These are phyloP conservation scores for Progne subis DNA, from an alignment of 2,113 vertebrate species.

Conservation along the genomic window DNA sequence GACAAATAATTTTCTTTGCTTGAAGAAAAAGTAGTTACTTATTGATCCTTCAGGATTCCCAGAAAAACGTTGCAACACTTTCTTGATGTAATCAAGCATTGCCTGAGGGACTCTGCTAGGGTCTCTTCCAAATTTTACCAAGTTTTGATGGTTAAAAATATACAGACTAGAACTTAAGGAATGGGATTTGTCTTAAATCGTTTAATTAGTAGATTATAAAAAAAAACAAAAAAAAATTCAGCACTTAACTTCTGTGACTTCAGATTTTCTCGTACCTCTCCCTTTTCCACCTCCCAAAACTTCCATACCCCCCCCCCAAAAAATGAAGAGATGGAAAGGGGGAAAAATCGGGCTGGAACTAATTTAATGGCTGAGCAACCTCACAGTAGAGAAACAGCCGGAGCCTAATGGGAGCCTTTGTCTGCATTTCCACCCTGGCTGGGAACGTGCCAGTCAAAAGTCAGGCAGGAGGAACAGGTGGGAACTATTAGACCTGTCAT, in stretches of 20 bases:
- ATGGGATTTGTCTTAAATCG: background rate
- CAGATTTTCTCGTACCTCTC: background rate
- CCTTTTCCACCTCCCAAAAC: background rate
- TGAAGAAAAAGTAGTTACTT: background rate
- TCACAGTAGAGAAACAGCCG: slow-evolving; percentile 87
- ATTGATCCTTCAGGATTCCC: background rate
- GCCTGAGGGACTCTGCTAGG: background rate
- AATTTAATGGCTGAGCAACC: slow-evolving; percentile 96
- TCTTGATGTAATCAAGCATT: background rate
- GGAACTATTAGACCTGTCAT: slow-evolving; percentile 97
- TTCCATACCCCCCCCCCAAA: background rate
- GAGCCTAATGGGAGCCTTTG: slow-evolving; percentile 92
- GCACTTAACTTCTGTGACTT: background rate
- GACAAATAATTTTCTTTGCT: background rate
- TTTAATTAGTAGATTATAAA: background rate
- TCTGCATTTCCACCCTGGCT: slow-evolving; percentile 87
- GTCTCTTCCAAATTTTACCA: background rate
- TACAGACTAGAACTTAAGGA: background rate
- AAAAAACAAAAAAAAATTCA: background rate
- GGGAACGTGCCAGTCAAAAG: slow-evolving; percentile 88
- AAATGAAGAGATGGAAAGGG: slow-evolving; percentile 33
- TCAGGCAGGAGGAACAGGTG: slow-evolving; percentile 89
- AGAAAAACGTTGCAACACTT: background rate
- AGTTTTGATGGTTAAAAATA: background rate
- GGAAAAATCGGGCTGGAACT: slow-evolving; percentile 87